Evolutionary conservation across 2,797 vertebrate genomes (phyloP), one percentile per base, ranked within the genome.

Genomic region (Limosa lapponica): DNA sequence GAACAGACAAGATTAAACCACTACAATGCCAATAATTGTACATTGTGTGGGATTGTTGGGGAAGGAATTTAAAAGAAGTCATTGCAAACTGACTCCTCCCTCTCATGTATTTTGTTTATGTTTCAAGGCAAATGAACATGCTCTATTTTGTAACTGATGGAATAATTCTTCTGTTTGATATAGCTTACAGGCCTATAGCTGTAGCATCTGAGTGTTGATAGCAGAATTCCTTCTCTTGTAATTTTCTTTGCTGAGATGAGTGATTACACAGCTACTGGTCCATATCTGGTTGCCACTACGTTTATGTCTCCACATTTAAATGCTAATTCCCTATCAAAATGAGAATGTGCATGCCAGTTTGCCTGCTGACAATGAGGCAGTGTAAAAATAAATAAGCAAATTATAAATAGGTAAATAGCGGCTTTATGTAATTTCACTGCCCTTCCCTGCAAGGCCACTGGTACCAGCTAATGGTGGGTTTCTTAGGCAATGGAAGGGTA

Each of bases 1-100:
- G 39, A 91, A 69, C 41, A 79, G 89, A 74, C 75, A 94, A 95
- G 84, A 93, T 85, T 69, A 93, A 95, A 84, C 69, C 11, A 20
- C 82, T 83, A 57, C 61, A 46, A 79, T 74, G 48, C 73, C 65
- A 62, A 70, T 80, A 70, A 89, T 15, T 89, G 64, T 52, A 57
- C 65, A 24, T 28, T 59, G 73, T 90, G 84, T 90, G 84, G 61
- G 59, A 65, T 59, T 82, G 74, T 14, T 89, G 62, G 62, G 92
- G 51, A 87, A 59, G 41, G 78, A 88, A 86, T 93, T 93, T 77
- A 79, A 93, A 82, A 91, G 65, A 87, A 95, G 69, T 51, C 36
- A 30, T 81, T 96, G 73, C 92, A 92, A 95, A 75, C 41, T 37
- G 52, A 58, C 62, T 85, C 85, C 49, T 86, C 72, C 88, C 12